Percentiles rank a stretch among this genome's conserved stretches.
These are phyloP conservation scores for Pemphigus obesinymphae DNA, from an alignment of 1,140 invertebrate genomes.

Conservation along the genomic window DNA sequence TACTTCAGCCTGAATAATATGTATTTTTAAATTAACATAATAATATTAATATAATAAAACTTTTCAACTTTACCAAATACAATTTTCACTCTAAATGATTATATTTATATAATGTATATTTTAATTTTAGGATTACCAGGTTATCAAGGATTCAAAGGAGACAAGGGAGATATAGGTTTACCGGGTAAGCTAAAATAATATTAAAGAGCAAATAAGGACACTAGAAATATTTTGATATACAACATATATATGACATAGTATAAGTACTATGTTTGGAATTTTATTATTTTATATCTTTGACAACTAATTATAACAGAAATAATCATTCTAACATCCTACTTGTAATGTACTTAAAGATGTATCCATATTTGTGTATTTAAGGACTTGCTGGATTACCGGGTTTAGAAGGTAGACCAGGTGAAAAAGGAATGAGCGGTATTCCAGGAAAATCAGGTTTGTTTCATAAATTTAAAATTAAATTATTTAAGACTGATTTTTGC, in stretches of 20 bases:
- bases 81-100: no score
- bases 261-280: no score
- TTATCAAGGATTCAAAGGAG: constrained; percentile 44
- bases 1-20: no score
- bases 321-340: background rate
- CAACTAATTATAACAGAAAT: background rate
- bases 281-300: background rate
- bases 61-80: no score
- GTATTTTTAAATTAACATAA: no score
- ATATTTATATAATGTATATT: background rate
- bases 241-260: no score
- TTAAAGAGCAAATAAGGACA: background rate
- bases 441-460: constrained; percentile 55
- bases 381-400: constrained; percentile 52
- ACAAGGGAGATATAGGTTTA: constrained; percentile 55
- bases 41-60: no score
- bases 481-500: no score
- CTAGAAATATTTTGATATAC: no score
- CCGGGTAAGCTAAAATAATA: constrained; percentile 51
- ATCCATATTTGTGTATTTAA: background rate
- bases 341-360: background rate
- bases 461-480: background rate
- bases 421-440: constrained; percentile 56
- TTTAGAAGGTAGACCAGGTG: constrained; percentile 59
- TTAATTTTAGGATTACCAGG: constrained; percentile 52